Evolutionary conservation across 2,113 vertebrate species (phyloP).

Genomic region (Myanophis thanlyinensis): DNA sequence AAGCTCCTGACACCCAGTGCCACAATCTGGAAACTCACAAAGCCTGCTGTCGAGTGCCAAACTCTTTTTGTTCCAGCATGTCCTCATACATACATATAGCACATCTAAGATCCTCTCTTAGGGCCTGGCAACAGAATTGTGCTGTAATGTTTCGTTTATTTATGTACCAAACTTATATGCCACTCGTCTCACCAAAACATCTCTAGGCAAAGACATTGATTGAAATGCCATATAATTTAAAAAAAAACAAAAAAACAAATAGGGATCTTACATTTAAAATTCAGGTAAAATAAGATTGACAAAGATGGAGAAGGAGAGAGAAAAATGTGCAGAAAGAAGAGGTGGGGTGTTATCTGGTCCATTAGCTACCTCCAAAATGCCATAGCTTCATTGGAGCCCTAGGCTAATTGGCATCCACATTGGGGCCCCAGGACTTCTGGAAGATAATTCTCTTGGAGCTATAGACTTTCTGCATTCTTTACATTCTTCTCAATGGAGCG

Average conservation of each 20-base stretch:
- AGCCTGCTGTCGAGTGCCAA: not conserved
- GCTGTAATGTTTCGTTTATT: not conserved
- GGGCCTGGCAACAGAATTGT: not conserved
- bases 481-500: not conserved
- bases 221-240: not conserved
- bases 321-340: not conserved
- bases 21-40: not conserved
- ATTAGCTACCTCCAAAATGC: not conserved
- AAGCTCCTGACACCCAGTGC: not conserved
- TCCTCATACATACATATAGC: not conserved
- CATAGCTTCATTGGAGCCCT: not conserved
- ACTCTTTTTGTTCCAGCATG: not conserved
- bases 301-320: not conserved
- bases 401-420: not conserved
- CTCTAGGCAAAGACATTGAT: not conserved
- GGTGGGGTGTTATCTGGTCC: not conserved
- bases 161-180: not conserved
- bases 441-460: not conserved
- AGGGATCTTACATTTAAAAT: not conserved
- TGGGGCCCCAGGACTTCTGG: not conserved
- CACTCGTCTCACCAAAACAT: not conserved
- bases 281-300: not conserved
- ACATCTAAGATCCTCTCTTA: not conserved
- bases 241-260: not conserved
- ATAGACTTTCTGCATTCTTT: not conserved